Evolutionary conservation across 2,113 vertebrate species (phyloP).

Genomic region (Uria aalge): DNA sequence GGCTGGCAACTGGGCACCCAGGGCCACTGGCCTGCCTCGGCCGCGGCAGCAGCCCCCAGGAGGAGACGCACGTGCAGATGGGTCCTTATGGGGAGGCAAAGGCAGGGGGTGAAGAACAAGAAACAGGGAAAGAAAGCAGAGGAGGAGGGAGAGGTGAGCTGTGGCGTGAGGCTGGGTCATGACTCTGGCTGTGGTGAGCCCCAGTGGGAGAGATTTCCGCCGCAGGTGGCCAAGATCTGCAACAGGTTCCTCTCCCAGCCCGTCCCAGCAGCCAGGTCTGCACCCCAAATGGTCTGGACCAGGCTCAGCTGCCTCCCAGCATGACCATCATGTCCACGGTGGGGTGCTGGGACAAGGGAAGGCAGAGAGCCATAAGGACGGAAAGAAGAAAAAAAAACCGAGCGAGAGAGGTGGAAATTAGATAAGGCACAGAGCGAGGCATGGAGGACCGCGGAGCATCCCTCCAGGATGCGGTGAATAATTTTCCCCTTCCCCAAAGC

Average conservation of each 20-base stretch:
- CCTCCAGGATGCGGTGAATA: slow-evolving; percentile 13
- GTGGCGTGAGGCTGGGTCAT: not conserved
- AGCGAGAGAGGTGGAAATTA: not conserved
- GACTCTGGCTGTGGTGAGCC: not conserved
- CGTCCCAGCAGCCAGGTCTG: accelerated
- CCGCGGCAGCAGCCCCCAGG: not conserved
- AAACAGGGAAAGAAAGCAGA: not conserved
- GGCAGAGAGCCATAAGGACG: not conserved
- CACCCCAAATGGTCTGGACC: accelerated
- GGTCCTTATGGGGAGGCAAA: not conserved
- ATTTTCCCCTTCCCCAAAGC: slow-evolving; percentile 39
- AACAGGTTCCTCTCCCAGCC: not conserved
- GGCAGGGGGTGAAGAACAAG: not conserved
- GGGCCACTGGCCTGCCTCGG: not conserved
- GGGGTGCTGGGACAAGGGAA: not conserved
- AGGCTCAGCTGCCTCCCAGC: not conserved
- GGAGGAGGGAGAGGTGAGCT: not conserved
- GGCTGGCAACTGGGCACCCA: not conserved
- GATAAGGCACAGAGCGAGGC: not conserved
- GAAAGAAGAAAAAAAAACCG: accelerated
- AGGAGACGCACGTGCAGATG: not conserved
- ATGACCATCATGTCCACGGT: accelerated
- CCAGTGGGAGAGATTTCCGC: not conserved
- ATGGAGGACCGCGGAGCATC: not conserved
- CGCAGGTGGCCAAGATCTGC: accelerated